phyloP scores from a whole-genome alignment of 2,888 invertebrate genomes.

The Hylaea fasciaria region DNA sequence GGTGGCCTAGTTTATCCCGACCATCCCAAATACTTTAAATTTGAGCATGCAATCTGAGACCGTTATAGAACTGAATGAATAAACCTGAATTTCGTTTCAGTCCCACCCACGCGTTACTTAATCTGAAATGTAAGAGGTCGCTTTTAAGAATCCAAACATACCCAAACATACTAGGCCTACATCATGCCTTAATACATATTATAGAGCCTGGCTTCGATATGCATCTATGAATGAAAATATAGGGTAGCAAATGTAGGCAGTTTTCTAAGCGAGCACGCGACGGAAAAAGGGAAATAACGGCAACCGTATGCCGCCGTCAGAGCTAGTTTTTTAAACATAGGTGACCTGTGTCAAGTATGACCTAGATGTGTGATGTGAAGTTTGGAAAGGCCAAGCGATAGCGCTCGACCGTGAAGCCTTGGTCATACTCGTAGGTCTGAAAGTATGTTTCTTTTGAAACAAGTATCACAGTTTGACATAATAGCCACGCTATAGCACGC shows the following conservation, averaged over 20 bases:
- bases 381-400: background rate
- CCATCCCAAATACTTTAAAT: constrained; percentile 49
- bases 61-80: constrained; percentile 6
- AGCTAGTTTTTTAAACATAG: constrained; percentile 30
- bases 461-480: too few species aligned
- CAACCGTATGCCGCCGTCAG: constrained; percentile 15
- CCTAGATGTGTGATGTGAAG: constrained; percentile 19
- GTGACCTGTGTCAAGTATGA: constrained; percentile 21
- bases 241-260: constrained; percentile 3
- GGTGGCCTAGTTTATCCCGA: constrained; percentile 48
- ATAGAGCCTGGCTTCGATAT: background rate
- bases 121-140: background rate
- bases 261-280: constrained; percentile 12
- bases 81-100: background rate
- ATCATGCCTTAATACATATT: background rate
- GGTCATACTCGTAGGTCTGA: too few species aligned
- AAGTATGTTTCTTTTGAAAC: too few species aligned
- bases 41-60: constrained; percentile 42
- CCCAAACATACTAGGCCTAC: too few species aligned
- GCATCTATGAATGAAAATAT: background rate
- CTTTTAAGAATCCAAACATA: too few species aligned
- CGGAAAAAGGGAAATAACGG: constrained; percentile 30
- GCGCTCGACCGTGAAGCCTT: too few species aligned
- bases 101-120: background rate
- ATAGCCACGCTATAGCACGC: too few species aligned